Base-by-base conservation (phyloP, 2,797 vertebrate genomes). In the Platalea minor region DNA sequence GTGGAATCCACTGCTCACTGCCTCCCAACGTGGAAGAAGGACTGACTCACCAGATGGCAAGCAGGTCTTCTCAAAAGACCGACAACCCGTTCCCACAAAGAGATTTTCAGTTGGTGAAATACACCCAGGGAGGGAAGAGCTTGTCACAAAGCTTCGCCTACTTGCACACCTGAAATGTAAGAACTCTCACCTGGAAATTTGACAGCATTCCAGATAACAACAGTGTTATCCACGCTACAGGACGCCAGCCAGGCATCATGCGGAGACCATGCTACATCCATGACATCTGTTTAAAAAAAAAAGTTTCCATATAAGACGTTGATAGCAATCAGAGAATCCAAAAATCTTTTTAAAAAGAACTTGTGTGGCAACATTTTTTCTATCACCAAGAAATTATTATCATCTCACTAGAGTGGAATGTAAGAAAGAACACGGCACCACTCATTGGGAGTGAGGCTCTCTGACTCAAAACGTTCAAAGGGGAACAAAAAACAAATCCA, bases 241-340 rank as follows among this genome's bases (percentile, higher is more conserved):
- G 99, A 99, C 20, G 99, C 99, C 77, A 99, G 97, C 99, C 99
- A 99, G 79, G 99, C 98, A 15, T 99, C 99, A 10, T 99, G 99
- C 13, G 99, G 99, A 81, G 99, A 99, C 99, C 99, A 99, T 0
- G 99, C 99, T 37, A 99, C 99, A 37, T 99, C 99, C 99, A 99
- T 99, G 86, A 99, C 99, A 97, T 99, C 99, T 99, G 93, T 63
- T 69, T 31, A 85, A 91, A 85, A 95, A 43, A n/a, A 35, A 35
- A 24, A n/a, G 45, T 29, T 86, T 78, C 28, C 33, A 63, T 31
- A 17, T 39, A 35, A 84, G 78, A 81, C 2, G 2, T 1, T 45
- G 23, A 54, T 43, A 19, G 59, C 3, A 37, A 85, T 56, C 73
- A 96, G 72, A 95, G 60, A 91, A 88, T 37, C 11, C 25, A 64